Evolutionary conservation across 2,113 vertebrate genomes (phyloP).

Genomic region (Amblyornis subalaris): DNA sequence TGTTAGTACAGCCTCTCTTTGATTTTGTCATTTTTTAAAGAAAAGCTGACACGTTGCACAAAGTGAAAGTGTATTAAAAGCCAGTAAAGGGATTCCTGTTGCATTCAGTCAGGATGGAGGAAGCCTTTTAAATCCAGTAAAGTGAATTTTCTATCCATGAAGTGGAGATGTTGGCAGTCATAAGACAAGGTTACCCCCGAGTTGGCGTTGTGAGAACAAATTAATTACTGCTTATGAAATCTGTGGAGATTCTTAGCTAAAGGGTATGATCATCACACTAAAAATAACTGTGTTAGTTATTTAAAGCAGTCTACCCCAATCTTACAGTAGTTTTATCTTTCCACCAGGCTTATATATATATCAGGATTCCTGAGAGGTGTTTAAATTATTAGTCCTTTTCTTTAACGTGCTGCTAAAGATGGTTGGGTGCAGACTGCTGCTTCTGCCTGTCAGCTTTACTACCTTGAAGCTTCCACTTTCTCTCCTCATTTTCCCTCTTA

Average conservation of each 20-base stretch:
- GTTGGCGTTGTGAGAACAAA: neutral
- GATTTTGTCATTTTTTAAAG: neutral
- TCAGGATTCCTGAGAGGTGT: neutral
- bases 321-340: neutral
- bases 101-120: neutral
- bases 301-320: neutral
- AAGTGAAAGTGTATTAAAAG: neutral
- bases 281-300: neutral
- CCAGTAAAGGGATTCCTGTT: neutral
- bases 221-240: constrained; percentile 4
- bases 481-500: neutral
- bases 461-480: neutral
- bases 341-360: neutral
- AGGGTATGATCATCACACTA: neutral
- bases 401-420: neutral
- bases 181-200: neutral
- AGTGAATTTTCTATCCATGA: neutral
- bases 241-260: neutral
- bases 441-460: neutral
- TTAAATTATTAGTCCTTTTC: neutral
- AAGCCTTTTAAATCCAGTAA: neutral
- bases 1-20: neutral
- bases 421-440: neutral
- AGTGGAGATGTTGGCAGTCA: neutral
- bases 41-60: neutral